Conservation (phyloP, 2,888 invertebrate species). For the Gastrophysa polygoni region DNA sequence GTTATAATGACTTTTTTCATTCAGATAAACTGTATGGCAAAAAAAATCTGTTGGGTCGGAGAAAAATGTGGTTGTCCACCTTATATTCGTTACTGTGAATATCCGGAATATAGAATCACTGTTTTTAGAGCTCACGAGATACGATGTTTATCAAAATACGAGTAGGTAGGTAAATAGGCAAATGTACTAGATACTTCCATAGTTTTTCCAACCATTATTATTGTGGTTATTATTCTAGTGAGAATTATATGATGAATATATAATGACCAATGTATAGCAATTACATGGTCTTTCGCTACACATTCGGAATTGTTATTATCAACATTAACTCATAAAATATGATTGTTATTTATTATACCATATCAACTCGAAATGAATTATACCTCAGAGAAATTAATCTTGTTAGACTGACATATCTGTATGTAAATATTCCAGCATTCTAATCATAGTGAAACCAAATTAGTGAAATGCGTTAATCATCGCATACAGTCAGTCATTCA, state of each 20-base stretch:
- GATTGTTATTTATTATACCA: constrained; percentile 8
- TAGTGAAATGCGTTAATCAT: not conserved
- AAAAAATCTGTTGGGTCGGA: too few relatives aligned
- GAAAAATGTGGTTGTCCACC: too few relatives aligned
- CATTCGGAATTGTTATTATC: constrained; percentile 14
- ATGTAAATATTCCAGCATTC: constrained; percentile 10
- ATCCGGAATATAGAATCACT: too few relatives aligned
- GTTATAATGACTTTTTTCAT: too few relatives aligned
- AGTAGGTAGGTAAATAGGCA: too few relatives aligned
- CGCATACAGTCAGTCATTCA: too few relatives aligned
- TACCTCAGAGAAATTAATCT: constrained; percentile 6
- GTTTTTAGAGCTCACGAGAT: too few relatives aligned
- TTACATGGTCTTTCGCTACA: constrained; percentile 8
- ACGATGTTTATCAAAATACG: too few relatives aligned
- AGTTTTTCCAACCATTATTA: not conserved
- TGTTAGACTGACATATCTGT: constrained; percentile 12
- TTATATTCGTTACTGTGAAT: too few relatives aligned
- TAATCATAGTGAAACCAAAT: constrained; percentile 1
- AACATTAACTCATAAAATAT: constrained; percentile 11
- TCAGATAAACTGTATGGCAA: too few relatives aligned
- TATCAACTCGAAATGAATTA: constrained; percentile 12
- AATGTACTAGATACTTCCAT: too few relatives aligned
- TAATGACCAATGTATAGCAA: constrained; percentile 16
- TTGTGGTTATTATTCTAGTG: constrained; percentile 3
- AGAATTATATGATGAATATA: constrained; percentile 12